phyloP scores from a whole-genome alignment of 2,797 vertebrate genomes.

The Botia kubotai region DNA sequence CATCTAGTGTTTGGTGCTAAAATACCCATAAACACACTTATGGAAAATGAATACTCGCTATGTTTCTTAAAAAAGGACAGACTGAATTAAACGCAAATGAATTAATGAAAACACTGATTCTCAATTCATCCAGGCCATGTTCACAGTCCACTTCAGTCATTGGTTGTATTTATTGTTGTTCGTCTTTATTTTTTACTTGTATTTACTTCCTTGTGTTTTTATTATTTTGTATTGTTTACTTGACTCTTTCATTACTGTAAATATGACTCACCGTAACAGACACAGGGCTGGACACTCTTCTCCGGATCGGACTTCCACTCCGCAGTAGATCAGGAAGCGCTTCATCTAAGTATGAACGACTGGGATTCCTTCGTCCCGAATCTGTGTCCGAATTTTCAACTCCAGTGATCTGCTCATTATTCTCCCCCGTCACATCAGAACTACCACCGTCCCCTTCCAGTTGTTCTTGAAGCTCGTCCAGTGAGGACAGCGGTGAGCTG shows the following conservation, averaged over 20 bases:
- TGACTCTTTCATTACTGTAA: neutral
- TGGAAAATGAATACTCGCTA: neutral
- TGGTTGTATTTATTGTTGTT: neutral
- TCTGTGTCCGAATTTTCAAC: conserved; percentile 16
- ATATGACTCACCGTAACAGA: conserved; percentile 71
- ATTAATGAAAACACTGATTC: neutral
- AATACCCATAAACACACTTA: neutral
- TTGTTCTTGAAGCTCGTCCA: conserved; percentile 37
- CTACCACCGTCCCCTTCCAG: neutral
- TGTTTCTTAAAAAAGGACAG: neutral
- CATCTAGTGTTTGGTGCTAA: neutral
- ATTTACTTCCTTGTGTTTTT: too few relatives aligned
- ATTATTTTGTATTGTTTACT: neutral
- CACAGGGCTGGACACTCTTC: conserved; percentile 78
- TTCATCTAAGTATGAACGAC: conserved; percentile 55
- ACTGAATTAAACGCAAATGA: neutral
- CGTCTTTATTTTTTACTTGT: neutral
- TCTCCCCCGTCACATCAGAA: conserved; percentile 6
- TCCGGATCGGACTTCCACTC: conserved; percentile 68
- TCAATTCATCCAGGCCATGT: neutral
- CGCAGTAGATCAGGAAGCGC: conserved; percentile 77
- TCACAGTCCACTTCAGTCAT: too few relatives aligned
- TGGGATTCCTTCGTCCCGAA: neutral
- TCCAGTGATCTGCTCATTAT: conserved; percentile 5
- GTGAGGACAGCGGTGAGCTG: neutral